Evolutionary conservation across 2,888 invertebrate species (phyloP).

Genomic region (Lucinisca nassula): DNA sequence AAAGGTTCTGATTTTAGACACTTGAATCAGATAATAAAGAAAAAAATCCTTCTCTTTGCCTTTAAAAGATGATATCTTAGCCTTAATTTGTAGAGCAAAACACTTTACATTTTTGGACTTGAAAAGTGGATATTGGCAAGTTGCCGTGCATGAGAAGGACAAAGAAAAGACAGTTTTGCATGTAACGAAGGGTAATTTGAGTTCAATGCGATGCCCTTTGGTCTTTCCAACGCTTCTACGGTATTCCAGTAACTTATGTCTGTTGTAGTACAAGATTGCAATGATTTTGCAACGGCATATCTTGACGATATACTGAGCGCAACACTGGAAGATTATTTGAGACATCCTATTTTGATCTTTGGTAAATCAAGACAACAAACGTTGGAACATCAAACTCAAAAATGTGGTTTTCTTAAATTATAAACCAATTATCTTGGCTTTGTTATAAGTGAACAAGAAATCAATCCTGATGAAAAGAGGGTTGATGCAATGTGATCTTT

Average conservation of each 20-base stretch:
- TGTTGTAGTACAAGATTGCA: constrained; percentile 38
- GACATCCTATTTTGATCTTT: constrained; percentile 41
- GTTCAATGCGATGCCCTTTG: neutral
- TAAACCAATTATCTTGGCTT: constrained; percentile 58
- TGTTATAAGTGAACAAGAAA: constrained; percentile 36
- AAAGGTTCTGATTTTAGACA: neutral
- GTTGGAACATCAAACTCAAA: constrained; percentile 43
- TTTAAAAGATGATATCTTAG: constrained; percentile 34
- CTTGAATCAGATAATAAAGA: neutral
- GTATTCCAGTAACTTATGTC: no score
- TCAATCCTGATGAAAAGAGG: constrained; percentile 42
- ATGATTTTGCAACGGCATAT: constrained; percentile 50
- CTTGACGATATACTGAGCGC: constrained; percentile 64
- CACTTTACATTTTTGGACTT: constrained; percentile 8
- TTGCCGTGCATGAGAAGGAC: neutral
- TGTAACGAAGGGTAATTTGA: neutral
- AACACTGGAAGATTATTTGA: constrained; percentile 53
- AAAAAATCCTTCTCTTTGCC: constrained; percentile 5
- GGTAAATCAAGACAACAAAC: constrained; percentile 29
- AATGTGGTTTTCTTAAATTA: constrained; percentile 44
- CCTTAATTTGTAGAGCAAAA: neutral
- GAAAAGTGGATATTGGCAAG: no score
- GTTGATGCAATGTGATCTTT: constrained; percentile 31
- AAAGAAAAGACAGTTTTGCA: neutral
- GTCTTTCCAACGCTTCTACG: neutral